Base-by-base conservation (phyloP, 2,797 vertebrate species). In the Notolabrus celidotus region DNA sequence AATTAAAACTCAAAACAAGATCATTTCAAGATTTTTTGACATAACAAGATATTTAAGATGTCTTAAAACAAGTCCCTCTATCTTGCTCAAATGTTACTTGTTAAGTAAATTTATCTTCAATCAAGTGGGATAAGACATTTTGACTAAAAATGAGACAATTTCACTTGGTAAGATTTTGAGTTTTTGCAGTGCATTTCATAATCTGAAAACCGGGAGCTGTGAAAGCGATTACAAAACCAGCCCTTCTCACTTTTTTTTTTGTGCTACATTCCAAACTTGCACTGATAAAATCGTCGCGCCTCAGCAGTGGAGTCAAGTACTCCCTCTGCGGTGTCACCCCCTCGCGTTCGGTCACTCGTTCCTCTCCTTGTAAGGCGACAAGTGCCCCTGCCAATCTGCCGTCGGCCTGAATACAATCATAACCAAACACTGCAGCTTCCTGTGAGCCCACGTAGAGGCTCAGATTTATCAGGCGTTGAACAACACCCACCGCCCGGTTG, bases 301-400 rank as follows among this genome's bases (percentile, higher is more conserved):
- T 25, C 39, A 12, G 22, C 62, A 73, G 12, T 50, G 49, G 49
- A 50, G 64, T 73, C 36, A 64, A 70, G 67, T 67, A 74, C 57
- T 67, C 25, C 42, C 53, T 41, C 36, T 47, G 57, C 15, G 17
- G 52, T 54, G 64, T 80, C 56, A 23, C 66, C 39, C 49, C 36
- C 1, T 5, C 47, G 69, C 64, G 7, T 52, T 68, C 61, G 38
- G 3, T 34, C 19, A 15, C 59, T 68, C 10, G 33, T 87, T 89
- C 83, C 86, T 83, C 59, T 76, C 83, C 86, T 82, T 91, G 78
- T 90, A 86, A 64, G 86, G 83, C 57, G 73, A 83, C 63, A 5
- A 55, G 49, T 46, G 60, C 43, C 52, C 51, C 60, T 20, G 64
- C 29, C 51, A 39, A 55, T 50, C 52, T 55, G 49, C 62, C 3